phyloP scores from a whole-genome alignment of 2,113 vertebrate genomes.

The Gallinago jamesoni region DNA sequence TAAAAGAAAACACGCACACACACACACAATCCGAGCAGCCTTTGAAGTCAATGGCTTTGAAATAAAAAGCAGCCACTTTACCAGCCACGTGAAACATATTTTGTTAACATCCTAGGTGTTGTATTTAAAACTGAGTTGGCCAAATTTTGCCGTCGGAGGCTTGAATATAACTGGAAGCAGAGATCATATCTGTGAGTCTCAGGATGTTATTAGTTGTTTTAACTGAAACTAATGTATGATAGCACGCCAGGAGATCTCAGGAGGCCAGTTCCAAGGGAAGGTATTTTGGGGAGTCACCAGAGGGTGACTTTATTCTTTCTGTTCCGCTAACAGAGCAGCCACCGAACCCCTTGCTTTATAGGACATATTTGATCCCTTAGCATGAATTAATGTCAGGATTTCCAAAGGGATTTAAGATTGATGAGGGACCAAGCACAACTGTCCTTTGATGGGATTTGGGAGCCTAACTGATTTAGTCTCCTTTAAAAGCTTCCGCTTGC shows the following conservation, averaged over 20 bases:
- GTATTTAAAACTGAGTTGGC: slow-evolving; percentile 26
- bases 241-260: not conserved
- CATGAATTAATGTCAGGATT: not conserved
- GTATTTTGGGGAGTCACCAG: not conserved
- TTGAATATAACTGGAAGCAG: not conserved
- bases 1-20: slow-evolving; percentile 62
- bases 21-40: slow-evolving; percentile 39
- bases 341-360: not conserved
- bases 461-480: not conserved
- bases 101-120: slow-evolving; percentile 61
- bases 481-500: not conserved
- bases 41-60: slow-evolving; percentile 66
- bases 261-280: not conserved
- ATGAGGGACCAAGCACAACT: not conserved
- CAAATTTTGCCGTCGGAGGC: not conserved
- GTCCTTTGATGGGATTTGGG: not conserved
- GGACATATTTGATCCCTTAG: not conserved
- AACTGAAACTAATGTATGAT: not conserved
- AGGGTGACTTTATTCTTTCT: not conserved
- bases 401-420: not conserved
- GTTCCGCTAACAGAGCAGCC: not conserved
- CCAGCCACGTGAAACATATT: slow-evolving; percentile 40
- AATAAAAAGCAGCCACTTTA: slow-evolving; percentile 69
- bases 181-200: not conserved
- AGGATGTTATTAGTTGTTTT: not conserved